A percentile compares a stretch with the other conserved stretches of the same genome.
These are phyloP conservation scores for Gymnorhina tibicen DNA, from an alignment of 2,113 vertebrate species.

Conservation along the genomic window DNA sequence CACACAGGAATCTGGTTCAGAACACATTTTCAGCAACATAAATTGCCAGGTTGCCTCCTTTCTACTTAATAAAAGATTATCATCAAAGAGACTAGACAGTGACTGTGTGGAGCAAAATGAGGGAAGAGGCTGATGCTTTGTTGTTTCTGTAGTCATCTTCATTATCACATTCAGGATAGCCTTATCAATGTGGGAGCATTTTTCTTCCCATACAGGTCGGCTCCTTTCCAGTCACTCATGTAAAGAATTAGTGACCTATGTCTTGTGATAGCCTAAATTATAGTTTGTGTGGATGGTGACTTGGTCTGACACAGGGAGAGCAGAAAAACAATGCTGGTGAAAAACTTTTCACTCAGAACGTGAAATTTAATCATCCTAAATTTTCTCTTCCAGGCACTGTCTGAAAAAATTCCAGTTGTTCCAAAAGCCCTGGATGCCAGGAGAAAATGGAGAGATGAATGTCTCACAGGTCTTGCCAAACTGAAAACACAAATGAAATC, in stretches of 20 bases:
- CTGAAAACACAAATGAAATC: constrained; percentile 79
- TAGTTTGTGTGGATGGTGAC: background rate
- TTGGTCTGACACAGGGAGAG: background rate
- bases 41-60: background rate
- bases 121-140: background rate
- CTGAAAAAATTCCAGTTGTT: constrained; percentile 76
- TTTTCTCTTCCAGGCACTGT: constrained; percentile 80
- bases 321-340: background rate
- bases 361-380: background rate
- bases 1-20: background rate
- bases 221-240: background rate
- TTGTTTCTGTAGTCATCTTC: background rate
- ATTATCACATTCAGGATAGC: background rate
- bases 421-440: constrained; percentile 78
- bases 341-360: background rate
- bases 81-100: background rate
- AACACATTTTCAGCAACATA: background rate
- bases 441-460: constrained; percentile 83
- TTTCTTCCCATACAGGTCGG: background rate
- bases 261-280: background rate
- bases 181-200: background rate
- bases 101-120: background rate
- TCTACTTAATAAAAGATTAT: background rate
- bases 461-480: constrained; percentile 81
- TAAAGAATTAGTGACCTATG: background rate